Base-by-base conservation (phyloP, 2,888 invertebrate species). In the Agriopis aurantiaria region DNA sequence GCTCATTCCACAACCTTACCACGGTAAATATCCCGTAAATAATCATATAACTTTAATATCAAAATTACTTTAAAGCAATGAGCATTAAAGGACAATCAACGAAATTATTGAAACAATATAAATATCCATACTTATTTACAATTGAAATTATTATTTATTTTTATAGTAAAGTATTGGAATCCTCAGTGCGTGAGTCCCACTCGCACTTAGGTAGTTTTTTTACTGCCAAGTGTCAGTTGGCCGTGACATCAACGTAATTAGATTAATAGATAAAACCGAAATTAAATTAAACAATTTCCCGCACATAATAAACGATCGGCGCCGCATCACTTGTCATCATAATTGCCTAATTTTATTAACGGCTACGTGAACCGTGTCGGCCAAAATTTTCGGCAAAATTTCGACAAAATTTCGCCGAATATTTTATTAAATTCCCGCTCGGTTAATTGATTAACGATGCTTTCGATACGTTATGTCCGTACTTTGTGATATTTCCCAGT, bases 321-420 rank as follows among this genome's bases (percentile, higher is more conserved):
- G 53, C 46, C 62, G 62, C 62, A 62, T 62, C 62, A 62, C 62
- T 53, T 75, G 72, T 76, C 75, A 75, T 61, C 73, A 72, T 78
- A 76, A 78, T 78, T 78, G 76, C 75, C 78, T 78, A 79, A 79
- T 79, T 76, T 78, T 57, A 75, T 79, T 62, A 62, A 62, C 53
- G 53, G 72, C 61, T 55, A 70, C 69, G 72, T 69, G 75, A 75
- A 65, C 72, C 65, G 69, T 69, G 65, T 53, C 65, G 58, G 70
- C 53, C 70, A 64, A 72, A 75, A 74, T 79, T 75, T 75, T 17
- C 57, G 43, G 14, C 49, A 76, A 77, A 78, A 74, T 75, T 65
- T 72, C 59, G 62, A 17, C 23, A 57, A 71, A 68, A 72, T 72
- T 75, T 71, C 63, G 62, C 45, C 63, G 71, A 71, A 75, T 71